Percentiles rank a stretch among this genome's conserved stretches.
These are phyloP conservation scores for Pinctada fucata DNA, from an alignment of 2,888 invertebrate species.

Conservation along the genomic window DNA sequence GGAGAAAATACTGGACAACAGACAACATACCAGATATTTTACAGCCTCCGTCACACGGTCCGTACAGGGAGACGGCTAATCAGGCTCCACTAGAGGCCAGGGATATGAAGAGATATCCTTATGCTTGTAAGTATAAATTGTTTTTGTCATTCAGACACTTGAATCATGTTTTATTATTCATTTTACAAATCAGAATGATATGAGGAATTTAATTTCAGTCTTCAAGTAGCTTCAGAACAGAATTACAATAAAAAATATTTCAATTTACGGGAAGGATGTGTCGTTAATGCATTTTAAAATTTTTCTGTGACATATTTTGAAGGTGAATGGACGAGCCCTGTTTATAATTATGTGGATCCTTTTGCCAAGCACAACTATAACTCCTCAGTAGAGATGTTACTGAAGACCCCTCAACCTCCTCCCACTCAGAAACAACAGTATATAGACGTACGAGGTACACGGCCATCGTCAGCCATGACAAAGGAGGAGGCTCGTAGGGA, in stretches of 20 bases:
- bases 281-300: no score
- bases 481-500: slow-evolving; percentile 60
- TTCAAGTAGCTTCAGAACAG: no score
- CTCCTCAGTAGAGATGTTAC: slow-evolving; percentile 58
- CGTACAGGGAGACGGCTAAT: slow-evolving; percentile 66
- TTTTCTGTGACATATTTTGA: background rate
- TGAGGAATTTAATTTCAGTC: no score
- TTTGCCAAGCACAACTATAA: slow-evolving; percentile 63
- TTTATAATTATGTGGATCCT: slow-evolving; percentile 67
- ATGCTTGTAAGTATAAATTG: slow-evolving; percentile 48
- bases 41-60: slow-evolving; percentile 50
- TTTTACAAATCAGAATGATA: no score
- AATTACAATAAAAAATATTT: no score
- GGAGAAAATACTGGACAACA: slow-evolving; percentile 71
- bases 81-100: slow-evolving; percentile 68
- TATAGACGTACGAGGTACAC: slow-evolving; percentile 25
- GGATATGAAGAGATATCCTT: slow-evolving; percentile 50
- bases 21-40: slow-evolving; percentile 63
- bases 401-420: slow-evolving; percentile 57
- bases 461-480: slow-evolving; percentile 58
- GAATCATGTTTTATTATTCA: no score
- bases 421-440: slow-evolving; percentile 11
- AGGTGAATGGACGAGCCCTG: slow-evolving; percentile 68
- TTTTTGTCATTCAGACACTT: background rate
- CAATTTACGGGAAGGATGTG: no score